Evolutionary conservation across 2,888 invertebrate genomes (phyloP).

Genomic region (Plagodis dolabraria): DNA sequence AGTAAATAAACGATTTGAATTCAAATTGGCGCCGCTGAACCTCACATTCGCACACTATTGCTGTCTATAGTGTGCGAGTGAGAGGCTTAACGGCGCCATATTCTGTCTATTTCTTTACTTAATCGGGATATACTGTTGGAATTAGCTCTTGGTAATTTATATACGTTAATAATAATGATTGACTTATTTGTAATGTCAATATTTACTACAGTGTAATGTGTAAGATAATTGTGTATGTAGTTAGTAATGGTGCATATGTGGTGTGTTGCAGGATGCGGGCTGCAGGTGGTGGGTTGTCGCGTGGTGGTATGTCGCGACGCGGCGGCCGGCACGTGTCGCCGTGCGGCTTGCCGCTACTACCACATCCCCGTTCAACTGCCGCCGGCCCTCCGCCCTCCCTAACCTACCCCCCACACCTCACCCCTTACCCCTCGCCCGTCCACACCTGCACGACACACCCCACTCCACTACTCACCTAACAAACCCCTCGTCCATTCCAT

Average conservation of each 20-base stretch:
- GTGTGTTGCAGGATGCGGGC: slow-evolving; percentile 92
- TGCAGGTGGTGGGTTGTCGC: slow-evolving; percentile 97
- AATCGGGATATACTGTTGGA: too few species aligned
- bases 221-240: too few species aligned
- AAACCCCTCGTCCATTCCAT: slow-evolving; percentile 40
- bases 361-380: slow-evolving; percentile 97
- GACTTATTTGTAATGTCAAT: too few species aligned
- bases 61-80: too few species aligned
- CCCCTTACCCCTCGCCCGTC: slow-evolving; percentile 45
- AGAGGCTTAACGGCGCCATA: too few species aligned
- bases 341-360: slow-evolving; percentile 98
- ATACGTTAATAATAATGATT: too few species aligned
- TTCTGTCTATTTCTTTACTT: too few species aligned
- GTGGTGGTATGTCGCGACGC: slow-evolving; percentile 98
- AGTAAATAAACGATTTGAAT: too few species aligned
- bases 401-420: slow-evolving; percentile 57
- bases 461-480: slow-evolving; percentile 28
- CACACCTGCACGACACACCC: slow-evolving; percentile 34
- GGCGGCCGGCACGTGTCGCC: slow-evolving; percentile 96
- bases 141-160: too few species aligned
- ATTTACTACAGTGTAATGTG: too few species aligned
- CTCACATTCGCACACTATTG: too few species aligned
- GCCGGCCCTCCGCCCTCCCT: slow-evolving; percentile 87
- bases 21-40: too few species aligned
- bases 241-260: slow-evolving; percentile 5